These are phyloP conservation scores for Aphelocoma californica DNA, from an alignment of 2,797 vertebrate species.

Conservation along the genomic window DNA sequence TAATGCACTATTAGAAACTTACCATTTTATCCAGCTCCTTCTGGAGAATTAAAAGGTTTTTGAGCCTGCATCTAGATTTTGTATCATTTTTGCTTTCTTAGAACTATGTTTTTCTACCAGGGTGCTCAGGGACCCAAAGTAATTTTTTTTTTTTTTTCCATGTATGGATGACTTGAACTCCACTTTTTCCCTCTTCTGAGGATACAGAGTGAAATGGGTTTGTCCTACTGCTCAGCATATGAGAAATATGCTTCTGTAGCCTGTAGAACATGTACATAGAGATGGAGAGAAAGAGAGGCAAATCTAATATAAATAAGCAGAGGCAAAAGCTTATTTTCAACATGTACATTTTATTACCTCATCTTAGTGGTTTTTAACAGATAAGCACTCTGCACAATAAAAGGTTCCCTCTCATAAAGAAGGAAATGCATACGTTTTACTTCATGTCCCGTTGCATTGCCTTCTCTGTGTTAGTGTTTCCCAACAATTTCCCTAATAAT, in stretches of 20 bases:
- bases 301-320: neutral
- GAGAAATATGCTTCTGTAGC: neutral
- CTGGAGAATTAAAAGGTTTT: neutral
- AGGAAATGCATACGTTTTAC: neutral
- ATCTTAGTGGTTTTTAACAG: neutral
- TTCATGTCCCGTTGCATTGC: neutral
- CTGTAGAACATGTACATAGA: neutral
- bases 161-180: neutral
- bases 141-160: neutral
- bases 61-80: neutral
- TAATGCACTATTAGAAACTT: neutral
- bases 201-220: neutral
- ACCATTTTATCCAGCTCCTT: neutral
- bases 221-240: neutral
- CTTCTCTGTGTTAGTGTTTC: neutral
- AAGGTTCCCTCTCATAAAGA: neutral
- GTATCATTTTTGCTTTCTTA: neutral
- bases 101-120: neutral
- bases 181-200: neutral
- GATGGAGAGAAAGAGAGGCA: neutral
- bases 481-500: neutral
- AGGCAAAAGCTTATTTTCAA: neutral
- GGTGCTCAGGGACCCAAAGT: neutral
- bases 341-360: neutral
- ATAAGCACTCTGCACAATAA: neutral